A percentile compares a stretch with the other conserved stretches of the same genome.
phyloP scores from a whole-genome alignment of 2,888 invertebrate genomes.

The Yponomeuta cagnagella region DNA sequence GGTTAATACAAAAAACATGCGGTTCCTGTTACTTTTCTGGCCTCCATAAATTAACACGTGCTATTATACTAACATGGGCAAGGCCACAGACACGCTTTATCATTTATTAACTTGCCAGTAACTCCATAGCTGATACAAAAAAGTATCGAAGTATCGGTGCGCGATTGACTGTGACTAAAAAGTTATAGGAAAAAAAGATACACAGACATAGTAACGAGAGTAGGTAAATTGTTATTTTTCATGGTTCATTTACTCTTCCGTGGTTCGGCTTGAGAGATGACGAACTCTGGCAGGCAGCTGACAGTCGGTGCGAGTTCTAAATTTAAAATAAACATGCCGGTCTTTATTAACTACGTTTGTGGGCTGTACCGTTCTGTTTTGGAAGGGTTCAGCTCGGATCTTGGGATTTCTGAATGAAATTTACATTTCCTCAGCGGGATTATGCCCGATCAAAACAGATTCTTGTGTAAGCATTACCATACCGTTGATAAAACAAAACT shows the following conservation, averaged over 20 bases:
- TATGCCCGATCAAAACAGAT: neutral
- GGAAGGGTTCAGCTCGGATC: constrained; percentile 16
- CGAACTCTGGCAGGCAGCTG: constrained; percentile 43
- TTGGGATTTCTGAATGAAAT: neutral
- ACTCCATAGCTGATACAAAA: constrained; percentile 8
- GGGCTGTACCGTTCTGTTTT: constrained; percentile 27
- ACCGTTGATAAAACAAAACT: neutral
- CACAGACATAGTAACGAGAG: constrained; percentile 36
- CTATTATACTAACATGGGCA: constrained; percentile 35
- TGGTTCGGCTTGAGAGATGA: too few relatives aligned
- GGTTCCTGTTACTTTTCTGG: constrained; percentile 7
- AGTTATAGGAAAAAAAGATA: constrained; percentile 44
- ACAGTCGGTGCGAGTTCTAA: constrained; percentile 56
- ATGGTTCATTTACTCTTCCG: constrained; percentile 60
- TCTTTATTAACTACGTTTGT: constrained; percentile 45
- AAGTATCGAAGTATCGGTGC: constrained; percentile 10
- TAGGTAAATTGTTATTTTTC: constrained; percentile 54
- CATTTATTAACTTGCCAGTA: constrained; percentile 32
- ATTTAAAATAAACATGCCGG: constrained; percentile 62
- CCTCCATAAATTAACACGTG: constrained; percentile 47
- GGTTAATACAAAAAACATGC: neutral
- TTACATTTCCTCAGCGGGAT: neutral
- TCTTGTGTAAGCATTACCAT: neutral
- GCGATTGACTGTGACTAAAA: constrained; percentile 58
- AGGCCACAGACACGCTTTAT: constrained; percentile 26